These are phyloP conservation scores for Macquaria australasica DNA, from an alignment of 2,113 vertebrate genomes.

Conservation along the genomic window DNA sequence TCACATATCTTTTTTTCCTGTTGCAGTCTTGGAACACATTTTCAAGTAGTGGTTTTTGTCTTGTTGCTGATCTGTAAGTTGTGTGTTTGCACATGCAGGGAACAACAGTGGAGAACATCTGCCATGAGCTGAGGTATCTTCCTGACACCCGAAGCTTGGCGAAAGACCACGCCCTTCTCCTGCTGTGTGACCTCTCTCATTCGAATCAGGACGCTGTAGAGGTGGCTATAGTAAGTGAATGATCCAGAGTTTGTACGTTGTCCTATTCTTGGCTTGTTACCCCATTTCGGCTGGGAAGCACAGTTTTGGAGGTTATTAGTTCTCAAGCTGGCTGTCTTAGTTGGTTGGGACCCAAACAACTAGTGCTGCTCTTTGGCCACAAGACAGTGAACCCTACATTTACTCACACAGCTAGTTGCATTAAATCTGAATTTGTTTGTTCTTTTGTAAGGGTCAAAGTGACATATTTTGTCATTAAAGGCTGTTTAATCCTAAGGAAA, in stretches of 20 bases:
- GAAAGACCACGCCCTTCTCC: constrained; percentile 87
- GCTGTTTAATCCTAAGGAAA: neutral
- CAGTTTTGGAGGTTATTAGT: neutral
- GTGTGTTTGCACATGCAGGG: constrained; percentile 83
- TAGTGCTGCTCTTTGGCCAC: constrained; percentile 2
- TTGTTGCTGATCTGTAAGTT: constrained; percentile 4
- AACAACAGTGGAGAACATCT: constrained; percentile 93
- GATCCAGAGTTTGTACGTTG: neutral
- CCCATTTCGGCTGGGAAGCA: neutral
- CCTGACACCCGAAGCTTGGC: constrained; percentile 88
- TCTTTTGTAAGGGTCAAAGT: neutral
- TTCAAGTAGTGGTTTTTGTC: neutral
- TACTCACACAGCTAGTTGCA: neutral
- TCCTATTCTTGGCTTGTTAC: neutral
- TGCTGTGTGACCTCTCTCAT: constrained; percentile 91
- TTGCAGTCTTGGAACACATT: neutral
- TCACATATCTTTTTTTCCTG: rapidly evolving
- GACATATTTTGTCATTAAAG: neutral
- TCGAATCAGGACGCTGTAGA: constrained; percentile 89
- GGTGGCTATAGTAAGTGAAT: constrained; percentile 92
- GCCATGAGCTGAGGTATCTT: constrained; percentile 93
- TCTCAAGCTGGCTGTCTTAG: neutral
- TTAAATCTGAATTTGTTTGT: neutral
- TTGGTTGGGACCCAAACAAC: constrained; percentile 11
- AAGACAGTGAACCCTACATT: neutral